These are phyloP conservation scores for Aurelia coerulea DNA, from an alignment of 30 jellyfish, hydroid and myxozoan species.

Conservation along the genomic window DNA sequence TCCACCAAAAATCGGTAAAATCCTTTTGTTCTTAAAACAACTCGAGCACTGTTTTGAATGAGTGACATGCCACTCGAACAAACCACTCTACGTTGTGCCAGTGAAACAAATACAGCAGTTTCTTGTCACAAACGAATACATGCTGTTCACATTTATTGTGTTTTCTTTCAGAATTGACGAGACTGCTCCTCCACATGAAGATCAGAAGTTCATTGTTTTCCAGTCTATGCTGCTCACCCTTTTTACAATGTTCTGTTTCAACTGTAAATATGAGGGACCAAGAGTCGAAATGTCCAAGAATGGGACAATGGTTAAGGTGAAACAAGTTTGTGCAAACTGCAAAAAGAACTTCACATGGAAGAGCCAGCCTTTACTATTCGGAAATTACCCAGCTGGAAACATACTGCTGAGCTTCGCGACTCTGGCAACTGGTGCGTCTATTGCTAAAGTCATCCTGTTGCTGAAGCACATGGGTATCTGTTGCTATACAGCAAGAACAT, in stretches of 20 bases:
- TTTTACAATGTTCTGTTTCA: slow-evolving; percentile 46
- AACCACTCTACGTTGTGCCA: no score
- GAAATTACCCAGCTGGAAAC: slow-evolving; percentile 57
- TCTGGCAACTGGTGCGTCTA: slow-evolving; percentile 46
- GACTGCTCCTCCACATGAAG: slow-evolving; percentile 11
- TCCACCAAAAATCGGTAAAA: no score
- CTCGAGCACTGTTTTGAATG: no score
- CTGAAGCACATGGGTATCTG: slow-evolving; percentile 59
- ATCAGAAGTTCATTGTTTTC: slow-evolving; percentile 52
- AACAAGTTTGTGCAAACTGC: slow-evolving; percentile 23
- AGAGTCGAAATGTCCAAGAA: slow-evolving; percentile 1
- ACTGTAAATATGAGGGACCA: slow-evolving; percentile 17
- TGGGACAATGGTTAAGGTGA: slow-evolving; percentile 51
- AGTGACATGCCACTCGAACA: no score
- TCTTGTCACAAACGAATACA: no score
- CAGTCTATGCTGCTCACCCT: slow-evolving; percentile 30
- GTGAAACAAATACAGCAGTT: no score
- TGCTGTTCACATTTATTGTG: neutral
- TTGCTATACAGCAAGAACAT: slow-evolving; percentile 24
- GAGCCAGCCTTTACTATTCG: slow-evolving; percentile 27
- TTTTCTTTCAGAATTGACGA: slow-evolving; percentile 35
- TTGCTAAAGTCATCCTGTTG: slow-evolving; percentile 34
- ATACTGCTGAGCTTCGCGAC: slow-evolving; percentile 32
- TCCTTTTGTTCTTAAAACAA: no score
- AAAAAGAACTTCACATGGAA: slow-evolving; percentile 26